Percentiles rank a stretch among this genome's conserved stretches.
Evolutionary conservation across 23 tunicate species (phyloP).

Genomic region (Corella eumyota): DNA sequence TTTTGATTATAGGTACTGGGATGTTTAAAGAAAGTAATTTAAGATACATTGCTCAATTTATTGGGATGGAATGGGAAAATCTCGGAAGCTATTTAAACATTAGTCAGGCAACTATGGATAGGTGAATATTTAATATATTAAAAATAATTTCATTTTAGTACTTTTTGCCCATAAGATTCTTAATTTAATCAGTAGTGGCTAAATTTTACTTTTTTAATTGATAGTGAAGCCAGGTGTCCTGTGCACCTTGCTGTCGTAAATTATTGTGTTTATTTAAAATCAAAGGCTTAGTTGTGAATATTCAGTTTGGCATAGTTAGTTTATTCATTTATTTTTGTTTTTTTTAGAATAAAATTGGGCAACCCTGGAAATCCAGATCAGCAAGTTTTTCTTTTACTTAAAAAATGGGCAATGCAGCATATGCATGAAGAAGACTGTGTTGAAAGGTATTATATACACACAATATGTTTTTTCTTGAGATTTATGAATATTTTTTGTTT

Average conservation of each 20-base stretch:
- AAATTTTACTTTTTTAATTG: too few species aligned
- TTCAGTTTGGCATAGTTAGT: too few species aligned
- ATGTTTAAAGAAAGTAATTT: conserved; percentile 63
- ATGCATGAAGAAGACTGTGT: conserved; percentile 57
- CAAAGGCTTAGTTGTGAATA: too few species aligned
- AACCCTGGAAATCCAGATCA: conserved; percentile 29
- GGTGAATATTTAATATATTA: conserved; percentile 12
- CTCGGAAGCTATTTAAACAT: conserved; percentile 44
- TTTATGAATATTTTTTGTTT: background rate
- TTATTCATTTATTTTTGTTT: background rate
- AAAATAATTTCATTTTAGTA: too few species aligned
- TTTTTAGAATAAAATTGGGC: conserved; percentile 46
- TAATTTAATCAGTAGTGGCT: too few species aligned
- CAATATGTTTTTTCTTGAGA: background rate
- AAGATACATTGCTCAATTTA: conserved; percentile 28
- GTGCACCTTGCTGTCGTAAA: too few species aligned
- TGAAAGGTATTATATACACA: conserved; percentile 26
- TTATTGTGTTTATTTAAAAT: too few species aligned
- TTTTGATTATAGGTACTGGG: conserved; percentile 31
- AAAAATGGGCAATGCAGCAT: conserved; percentile 46
- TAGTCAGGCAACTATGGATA: conserved; percentile 29
- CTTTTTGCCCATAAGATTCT: too few species aligned
- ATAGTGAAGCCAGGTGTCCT: too few species aligned
- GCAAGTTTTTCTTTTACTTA: conserved; percentile 62
- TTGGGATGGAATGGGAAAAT: conserved; percentile 69